Conservation (phyloP, 2,888 invertebrate genomes). For the Aethes cnicana region DNA sequence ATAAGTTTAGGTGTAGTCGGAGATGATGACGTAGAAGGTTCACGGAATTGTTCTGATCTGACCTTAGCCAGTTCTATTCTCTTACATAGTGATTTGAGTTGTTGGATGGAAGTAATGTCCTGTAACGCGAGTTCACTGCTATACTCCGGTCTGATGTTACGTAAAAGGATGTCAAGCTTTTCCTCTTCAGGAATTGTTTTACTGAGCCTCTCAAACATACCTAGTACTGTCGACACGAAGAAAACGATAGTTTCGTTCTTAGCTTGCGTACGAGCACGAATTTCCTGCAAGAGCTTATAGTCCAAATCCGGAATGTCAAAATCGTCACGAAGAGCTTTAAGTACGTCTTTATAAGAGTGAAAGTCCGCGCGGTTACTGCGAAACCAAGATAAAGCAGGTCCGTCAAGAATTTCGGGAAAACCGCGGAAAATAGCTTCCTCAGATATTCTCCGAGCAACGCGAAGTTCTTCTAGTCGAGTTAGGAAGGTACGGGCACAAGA, state of each 20-base stretch:
- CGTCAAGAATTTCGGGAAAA: background rate
- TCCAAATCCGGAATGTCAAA: conserved; percentile 2
- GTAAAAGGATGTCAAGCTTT: background rate
- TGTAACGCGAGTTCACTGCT: background rate
- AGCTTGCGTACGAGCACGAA: background rate
- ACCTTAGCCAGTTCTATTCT: background rate
- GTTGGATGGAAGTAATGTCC: background rate
- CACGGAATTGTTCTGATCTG: background rate
- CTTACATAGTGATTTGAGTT: background rate
- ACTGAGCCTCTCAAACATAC: background rate
- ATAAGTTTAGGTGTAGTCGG: background rate
- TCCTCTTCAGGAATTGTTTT: background rate
- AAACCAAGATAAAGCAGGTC: background rate
- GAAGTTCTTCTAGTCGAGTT: background rate
- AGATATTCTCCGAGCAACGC: background rate
- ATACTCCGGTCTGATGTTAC: background rate
- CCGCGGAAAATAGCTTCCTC: background rate
- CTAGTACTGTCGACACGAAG: background rate
- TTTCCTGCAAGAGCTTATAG: background rate
- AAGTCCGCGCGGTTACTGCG: background rate
- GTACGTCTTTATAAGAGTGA: background rate
- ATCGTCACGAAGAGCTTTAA: background rate
- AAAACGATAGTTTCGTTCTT: background rate
- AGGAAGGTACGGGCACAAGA: background rate
- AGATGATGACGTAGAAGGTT: background rate